Evolutionary conservation across 2,888 invertebrate species (phyloP), one percentile per base, ranked within the genome.

Genomic region (Opisthograptis luteolata): DNA sequence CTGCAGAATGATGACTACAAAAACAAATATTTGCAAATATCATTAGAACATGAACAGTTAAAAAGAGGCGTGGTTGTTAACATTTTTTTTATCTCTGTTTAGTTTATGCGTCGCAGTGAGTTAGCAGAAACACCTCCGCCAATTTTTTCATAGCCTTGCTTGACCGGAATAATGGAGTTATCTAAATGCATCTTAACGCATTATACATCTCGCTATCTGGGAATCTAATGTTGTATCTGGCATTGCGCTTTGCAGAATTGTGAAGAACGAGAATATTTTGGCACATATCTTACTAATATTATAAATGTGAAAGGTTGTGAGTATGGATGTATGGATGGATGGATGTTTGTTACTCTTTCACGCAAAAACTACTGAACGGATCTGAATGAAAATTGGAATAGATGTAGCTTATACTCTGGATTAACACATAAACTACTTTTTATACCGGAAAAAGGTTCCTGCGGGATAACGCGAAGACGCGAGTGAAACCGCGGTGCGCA

Each of bases 111-210:
- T 48, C 37, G 15, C n/a, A n/a, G 49, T 52, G 41, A 49, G 54
- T 55, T 57, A 49, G 57, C 46, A 55, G 54, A 55, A 57, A 56
- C 54, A 31, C 51, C 56, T 20, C 52, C 59, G 19, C 42, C 14
- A 47, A 41, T 43, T 47, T 35, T 55, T 57, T 55, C 49, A 54
- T 36, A 31, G 49, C 43, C 49, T 32, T 10, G 59, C 52, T 46
- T 14, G 31, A 60, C 57, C 34, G 46, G 57, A 57, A 54, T 39
- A 25, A 41, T 13, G 20, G 46, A 51, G 48, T 35, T 41, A 51
- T 59, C 54, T 40, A 44, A 49, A 52, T 56, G 51, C 54, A 54
- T 49, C 44, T 49, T 32, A 53, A 46, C 46, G 46, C 32, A 22
- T 46, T 15, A 13, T 15, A 58, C 50, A 22, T 55, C 22, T 41